These are phyloP conservation scores for Eurystomus gularis DNA, from an alignment of 2,113 vertebrate genomes.

Conservation along the genomic window DNA sequence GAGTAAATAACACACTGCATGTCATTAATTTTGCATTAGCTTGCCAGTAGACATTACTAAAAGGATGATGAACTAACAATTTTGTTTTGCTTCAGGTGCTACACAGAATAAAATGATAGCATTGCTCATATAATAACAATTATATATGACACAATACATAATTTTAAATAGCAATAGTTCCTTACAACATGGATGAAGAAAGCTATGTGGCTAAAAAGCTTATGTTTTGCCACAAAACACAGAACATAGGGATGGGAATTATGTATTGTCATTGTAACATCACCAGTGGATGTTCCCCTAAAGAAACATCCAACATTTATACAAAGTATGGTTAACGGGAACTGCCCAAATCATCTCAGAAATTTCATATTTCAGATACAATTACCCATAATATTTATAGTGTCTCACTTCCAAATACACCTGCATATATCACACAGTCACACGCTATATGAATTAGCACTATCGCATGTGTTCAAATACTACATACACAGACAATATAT, in stretches of 20 bases:
- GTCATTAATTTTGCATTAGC: conserved; percentile 65
- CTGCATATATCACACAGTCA: background rate
- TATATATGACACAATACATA: background rate
- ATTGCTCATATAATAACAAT: background rate
- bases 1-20: conserved; percentile 68
- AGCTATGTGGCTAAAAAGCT: background rate
- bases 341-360: background rate
- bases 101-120: background rate
- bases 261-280: background rate
- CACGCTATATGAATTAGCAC: background rate
- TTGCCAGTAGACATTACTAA: conserved; percentile 56
- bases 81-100: background rate
- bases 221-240: background rate
- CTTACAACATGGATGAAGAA: background rate
- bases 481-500: background rate
- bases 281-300: background rate
- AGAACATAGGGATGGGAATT: background rate
- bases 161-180: background rate
- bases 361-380: background rate
- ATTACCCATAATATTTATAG: background rate
- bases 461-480: background rate
- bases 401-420: background rate
- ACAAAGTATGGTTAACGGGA: background rate
- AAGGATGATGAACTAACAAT: conserved; percentile 16
- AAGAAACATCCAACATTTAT: background rate